Conservation (phyloP, 2,797 vertebrate species). For the Danio jaintianensis region DNA sequence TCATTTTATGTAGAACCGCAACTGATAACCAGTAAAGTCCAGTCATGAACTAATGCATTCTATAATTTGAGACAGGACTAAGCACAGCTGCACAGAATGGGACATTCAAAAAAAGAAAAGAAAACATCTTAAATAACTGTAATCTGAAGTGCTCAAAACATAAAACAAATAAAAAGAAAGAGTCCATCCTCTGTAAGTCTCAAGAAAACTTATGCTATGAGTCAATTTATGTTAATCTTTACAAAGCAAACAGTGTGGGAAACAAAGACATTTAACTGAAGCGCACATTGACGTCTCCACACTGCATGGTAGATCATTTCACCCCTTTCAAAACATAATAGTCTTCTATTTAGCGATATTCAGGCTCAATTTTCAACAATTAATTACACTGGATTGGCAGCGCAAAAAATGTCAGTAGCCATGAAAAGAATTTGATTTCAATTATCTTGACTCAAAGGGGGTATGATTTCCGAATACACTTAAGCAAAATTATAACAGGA, state of each 20-base stretch:
- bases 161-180: not conserved
- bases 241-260: constrained; percentile 99
- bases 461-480: constrained; percentile 99
- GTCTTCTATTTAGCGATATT: constrained; percentile 99
- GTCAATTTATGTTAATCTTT: constrained; percentile 99
- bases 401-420: constrained; percentile 99
- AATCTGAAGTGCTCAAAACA: not conserved
- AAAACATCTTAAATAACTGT: not conserved
- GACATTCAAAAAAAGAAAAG: not conserved
- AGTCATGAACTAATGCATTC: not conserved
- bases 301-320: constrained; percentile 99
- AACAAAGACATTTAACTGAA: constrained; percentile 99
- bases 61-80: not conserved
- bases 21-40: not conserved
- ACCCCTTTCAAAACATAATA: constrained; percentile 99
- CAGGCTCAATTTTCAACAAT: constrained; percentile 99
- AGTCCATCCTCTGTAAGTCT: not conserved
- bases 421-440: constrained; percentile 99
- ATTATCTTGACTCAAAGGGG: constrained; percentile 99
- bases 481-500: constrained; percentile 99
- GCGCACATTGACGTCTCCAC: constrained; percentile 98
- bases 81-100: not conserved
- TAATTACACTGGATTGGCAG: constrained; percentile 98
- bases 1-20: not conserved
- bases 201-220: constrained; percentile 76